These are phyloP conservation scores for Poeciliopsis turrubarensis DNA, from an alignment of 2,113 vertebrate genomes.

Conservation along the genomic window DNA sequence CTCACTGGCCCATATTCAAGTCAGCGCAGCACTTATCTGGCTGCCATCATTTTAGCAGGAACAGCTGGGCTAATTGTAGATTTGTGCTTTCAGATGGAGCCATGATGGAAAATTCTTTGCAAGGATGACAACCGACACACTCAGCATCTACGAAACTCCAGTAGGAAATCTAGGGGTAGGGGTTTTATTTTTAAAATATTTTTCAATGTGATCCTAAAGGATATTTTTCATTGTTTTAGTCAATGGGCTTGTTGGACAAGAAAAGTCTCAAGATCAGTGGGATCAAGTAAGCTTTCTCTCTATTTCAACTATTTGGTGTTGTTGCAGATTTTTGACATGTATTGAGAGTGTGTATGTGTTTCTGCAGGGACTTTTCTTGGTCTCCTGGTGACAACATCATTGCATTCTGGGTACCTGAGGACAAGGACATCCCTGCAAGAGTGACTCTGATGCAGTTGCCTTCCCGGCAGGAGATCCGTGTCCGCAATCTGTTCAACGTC, in stretches of 20 bases:
- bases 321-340: not conserved
- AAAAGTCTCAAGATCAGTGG: conserved; percentile 97
- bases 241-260: conserved; percentile 98
- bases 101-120: conserved; percentile 99
- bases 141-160: conserved; percentile 98
- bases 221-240: conserved; percentile 74
- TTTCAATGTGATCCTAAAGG: conserved; percentile 4
- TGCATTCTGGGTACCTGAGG: conserved; percentile 98
- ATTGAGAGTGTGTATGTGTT: conserved; percentile 19
- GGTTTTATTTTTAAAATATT: not conserved
- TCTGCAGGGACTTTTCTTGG: conserved; percentile 95
- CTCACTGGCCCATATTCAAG: conserved; percentile 99
- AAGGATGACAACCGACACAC: conserved; percentile 93
- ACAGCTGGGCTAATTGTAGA: not conserved
- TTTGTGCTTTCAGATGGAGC: conserved; percentile 87
- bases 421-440: conserved; percentile 97
- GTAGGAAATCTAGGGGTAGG: conserved; percentile 76
- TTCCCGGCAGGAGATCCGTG: conserved; percentile 93
- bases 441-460: conserved; percentile 98
- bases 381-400: conserved; percentile 98
- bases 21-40: conserved; percentile 69
- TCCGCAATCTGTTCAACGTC: conserved; percentile 96
- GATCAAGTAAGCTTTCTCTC: conserved; percentile 87
- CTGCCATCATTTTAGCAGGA: too few species aligned
- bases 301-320: not conserved